These are phyloP conservation scores for Cavia porcellus DNA, from an alignment of 2,113 vertebrate species.

Conservation along the genomic window DNA sequence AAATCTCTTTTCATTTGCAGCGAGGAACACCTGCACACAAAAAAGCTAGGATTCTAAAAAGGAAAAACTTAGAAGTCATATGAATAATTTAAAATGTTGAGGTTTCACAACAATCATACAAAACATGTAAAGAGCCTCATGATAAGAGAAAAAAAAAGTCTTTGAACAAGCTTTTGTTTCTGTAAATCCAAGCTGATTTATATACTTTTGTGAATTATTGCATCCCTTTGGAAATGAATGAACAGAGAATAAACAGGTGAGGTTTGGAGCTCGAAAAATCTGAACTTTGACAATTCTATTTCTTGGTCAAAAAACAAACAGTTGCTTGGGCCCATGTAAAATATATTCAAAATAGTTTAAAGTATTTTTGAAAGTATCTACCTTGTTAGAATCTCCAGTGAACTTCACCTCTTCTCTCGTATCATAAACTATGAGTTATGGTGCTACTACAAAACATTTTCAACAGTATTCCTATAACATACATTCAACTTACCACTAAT, in stretches of 20 bases:
- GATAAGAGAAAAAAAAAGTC: background rate
- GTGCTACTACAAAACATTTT: background rate
- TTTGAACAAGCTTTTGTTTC: background rate
- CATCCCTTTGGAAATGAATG: background rate
- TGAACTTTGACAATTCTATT: slow-evolving; percentile 34
- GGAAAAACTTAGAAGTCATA: slow-evolving; percentile 17
- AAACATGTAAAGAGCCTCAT: slow-evolving; percentile 51
- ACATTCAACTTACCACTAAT: background rate
- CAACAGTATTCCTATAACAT: background rate
- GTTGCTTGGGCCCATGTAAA: background rate
- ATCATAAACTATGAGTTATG: background rate
- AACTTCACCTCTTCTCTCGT: slow-evolving; percentile 3
- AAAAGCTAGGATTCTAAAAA: slow-evolving; percentile 38
- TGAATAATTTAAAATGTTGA: slow-evolving; percentile 55
- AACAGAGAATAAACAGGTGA: background rate
- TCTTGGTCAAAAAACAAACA: slow-evolving; percentile 28
- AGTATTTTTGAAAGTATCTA: background rate
- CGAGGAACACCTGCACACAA: slow-evolving; percentile 9
- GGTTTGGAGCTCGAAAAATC: slow-evolving; percentile 21
- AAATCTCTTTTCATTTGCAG: background rate
- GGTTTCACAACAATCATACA: background rate
- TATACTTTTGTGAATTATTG: background rate
- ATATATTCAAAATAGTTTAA: slow-evolving; percentile 19
- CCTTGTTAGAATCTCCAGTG: background rate
- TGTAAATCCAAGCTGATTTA: background rate